Evolutionary conservation across 2,113 vertebrate species (phyloP).

Genomic region (Solea senegalensis): DNA sequence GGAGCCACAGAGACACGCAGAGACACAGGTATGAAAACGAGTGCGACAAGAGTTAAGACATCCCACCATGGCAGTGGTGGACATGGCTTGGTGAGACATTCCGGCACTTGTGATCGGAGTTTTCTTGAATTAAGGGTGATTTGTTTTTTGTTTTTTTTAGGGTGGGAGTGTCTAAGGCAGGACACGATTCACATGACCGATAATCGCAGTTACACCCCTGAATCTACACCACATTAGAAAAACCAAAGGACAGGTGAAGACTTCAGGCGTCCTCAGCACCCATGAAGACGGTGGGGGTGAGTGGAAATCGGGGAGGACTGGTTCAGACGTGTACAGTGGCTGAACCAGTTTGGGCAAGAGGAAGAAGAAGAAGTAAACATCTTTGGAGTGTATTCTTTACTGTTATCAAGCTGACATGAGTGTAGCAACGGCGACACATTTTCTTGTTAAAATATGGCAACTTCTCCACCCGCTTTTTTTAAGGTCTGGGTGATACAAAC

Average conservation of each 20-base stretch:
- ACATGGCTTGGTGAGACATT: constrained; percentile 81
- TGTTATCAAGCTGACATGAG: constrained; percentile 37
- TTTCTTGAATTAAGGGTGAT: constrained; percentile 57
- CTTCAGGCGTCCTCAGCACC: constrained; percentile 39
- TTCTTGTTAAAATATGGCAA: constrained; percentile 56
- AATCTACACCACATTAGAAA: constrained; percentile 28
- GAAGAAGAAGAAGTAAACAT: constrained; percentile 67
- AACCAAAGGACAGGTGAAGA: constrained; percentile 21
- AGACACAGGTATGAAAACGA: constrained; percentile 51
- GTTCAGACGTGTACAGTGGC: constrained; percentile 41
- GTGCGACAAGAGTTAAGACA: constrained; percentile 77
- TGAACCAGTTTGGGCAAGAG: constrained; percentile 53
- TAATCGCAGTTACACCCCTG: constrained; percentile 28
- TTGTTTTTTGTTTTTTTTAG: constrained; percentile 12
- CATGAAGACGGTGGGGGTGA: constrained; percentile 16
- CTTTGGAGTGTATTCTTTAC: constrained; percentile 71
- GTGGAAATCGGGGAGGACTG: constrained; percentile 30
- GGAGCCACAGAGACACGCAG: constrained; percentile 43
- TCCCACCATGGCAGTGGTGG: constrained; percentile 65
- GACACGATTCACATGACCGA: constrained; percentile 54
- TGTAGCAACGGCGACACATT: constrained; percentile 38
- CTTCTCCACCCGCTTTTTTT: constrained; percentile 58
- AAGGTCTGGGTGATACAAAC: constrained; percentile 72
- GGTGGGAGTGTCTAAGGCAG: constrained; percentile 68
- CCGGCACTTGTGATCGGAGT: constrained; percentile 83